These are phyloP conservation scores for Phorcus lineatus DNA, from an alignment of 2,888 invertebrate genomes.

Conservation along the genomic window DNA sequence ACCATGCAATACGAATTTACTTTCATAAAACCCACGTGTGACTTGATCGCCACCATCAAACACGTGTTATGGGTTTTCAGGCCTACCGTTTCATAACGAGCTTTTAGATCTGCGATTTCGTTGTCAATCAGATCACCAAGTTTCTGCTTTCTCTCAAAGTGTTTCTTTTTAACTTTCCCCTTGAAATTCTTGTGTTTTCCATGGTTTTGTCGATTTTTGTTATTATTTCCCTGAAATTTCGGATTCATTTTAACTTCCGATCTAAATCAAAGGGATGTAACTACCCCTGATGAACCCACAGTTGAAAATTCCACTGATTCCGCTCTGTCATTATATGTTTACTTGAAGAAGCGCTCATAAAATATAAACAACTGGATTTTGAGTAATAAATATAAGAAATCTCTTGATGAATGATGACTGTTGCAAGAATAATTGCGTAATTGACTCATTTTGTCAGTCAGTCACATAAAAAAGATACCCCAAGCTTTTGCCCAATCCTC, in stretches of 20 bases:
- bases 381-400: no score
- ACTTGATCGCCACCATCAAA: background rate
- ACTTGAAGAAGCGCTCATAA: no score
- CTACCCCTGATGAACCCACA: background rate
- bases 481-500: no score
- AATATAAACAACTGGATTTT: no score
- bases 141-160: conserved; percentile 40
- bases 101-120: conserved; percentile 41
- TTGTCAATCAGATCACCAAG: conserved; percentile 40
- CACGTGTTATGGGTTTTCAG: conserved; percentile 2
- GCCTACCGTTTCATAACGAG: conserved; percentile 36
- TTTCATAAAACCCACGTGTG: background rate
- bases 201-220: conserved; percentile 29
- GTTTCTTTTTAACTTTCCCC: conserved; percentile 45
- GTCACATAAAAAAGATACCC: no score
- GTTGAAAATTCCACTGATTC: no score
- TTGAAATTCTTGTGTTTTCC: conserved; percentile 38
- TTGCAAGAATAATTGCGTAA: no score
- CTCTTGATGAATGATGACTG: no score
- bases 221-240: conserved; percentile 30
- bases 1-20: no score
- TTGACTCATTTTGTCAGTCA: no score
- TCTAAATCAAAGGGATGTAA: background rate
- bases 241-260: background rate
- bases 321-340: no score